phyloP scores from a whole-genome alignment of 2,797 vertebrate species.

The Rhabdomys pumilio region DNA sequence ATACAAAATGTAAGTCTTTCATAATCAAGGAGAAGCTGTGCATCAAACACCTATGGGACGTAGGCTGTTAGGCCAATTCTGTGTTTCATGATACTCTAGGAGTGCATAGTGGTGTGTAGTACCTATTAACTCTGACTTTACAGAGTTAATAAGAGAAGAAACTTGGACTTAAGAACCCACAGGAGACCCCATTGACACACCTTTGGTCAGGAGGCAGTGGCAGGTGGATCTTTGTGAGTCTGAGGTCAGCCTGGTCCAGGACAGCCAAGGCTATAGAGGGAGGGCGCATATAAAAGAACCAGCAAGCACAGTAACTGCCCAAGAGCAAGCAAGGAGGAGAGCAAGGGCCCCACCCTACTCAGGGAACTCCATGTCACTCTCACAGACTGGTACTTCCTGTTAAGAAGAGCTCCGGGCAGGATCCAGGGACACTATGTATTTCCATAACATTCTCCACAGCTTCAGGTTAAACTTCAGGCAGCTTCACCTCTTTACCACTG shows the following conservation, averaged over 20 bases:
- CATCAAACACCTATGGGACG: background rate
- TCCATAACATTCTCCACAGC: background rate
- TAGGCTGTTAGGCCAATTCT: fast-evolving
- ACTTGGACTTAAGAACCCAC: background rate
- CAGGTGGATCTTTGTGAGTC: background rate
- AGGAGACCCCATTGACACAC: no score
- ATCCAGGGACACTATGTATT: background rate
- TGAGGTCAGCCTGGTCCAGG: background rate
- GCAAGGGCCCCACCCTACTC: background rate
- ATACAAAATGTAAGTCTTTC: background rate
- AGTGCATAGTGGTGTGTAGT: no score
- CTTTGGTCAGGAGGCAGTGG: background rate
- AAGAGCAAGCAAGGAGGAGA: background rate
- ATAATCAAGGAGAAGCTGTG: background rate
- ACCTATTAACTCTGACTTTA: background rate
- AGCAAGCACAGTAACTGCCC: background rate
- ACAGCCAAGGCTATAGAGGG: background rate
- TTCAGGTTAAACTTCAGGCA: background rate
- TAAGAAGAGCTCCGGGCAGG: background rate
- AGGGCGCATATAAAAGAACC: no score
- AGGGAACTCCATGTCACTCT: no score
- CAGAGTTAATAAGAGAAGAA: no score
- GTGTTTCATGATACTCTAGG: background rate
- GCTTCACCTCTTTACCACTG: background rate
- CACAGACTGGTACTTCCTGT: background rate